Evolutionary conservation across 2,888 invertebrate genomes (phyloP).

Genomic region (Parascotia fuliginaria): DNA sequence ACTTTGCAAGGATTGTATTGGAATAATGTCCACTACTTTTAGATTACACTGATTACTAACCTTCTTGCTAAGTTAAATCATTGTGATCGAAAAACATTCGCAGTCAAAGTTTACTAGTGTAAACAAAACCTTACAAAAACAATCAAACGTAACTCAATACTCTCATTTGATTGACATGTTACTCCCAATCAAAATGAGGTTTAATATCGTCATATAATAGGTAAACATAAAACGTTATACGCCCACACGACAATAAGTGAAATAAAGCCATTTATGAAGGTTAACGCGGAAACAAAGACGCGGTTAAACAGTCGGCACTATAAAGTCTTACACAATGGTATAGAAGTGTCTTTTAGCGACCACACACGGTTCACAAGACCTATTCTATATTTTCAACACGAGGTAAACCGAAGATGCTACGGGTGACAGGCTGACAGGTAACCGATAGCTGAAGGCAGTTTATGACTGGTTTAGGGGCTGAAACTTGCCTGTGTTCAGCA

Average conservation of each 20-base stretch:
- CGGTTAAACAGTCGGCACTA: background rate
- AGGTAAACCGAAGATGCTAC: too few species aligned
- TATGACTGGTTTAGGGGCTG: too few species aligned
- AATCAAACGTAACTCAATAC: background rate
- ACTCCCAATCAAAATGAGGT: constrained; percentile 5
- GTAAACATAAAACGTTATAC: constrained; percentile 7
- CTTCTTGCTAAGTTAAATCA: too few species aligned
- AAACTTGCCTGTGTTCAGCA: too few species aligned
- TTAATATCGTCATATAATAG: constrained; percentile 6
- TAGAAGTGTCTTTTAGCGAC: constrained; percentile 6
- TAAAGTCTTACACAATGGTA: constrained; percentile 4
- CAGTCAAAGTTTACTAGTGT: too few species aligned
- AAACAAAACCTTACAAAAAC: background rate
- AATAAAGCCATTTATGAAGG: constrained; percentile 25
- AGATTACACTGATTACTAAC: too few species aligned
- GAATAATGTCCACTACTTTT: too few species aligned
- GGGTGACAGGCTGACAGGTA: too few species aligned
- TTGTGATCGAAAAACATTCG: too few species aligned
- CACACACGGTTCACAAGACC: constrained; percentile 1
- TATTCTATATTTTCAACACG: too few species aligned
- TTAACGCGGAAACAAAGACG: constrained; percentile 32
- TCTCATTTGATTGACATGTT: background rate
- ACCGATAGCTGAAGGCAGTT: too few species aligned
- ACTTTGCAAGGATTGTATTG: too few species aligned
- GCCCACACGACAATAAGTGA: constrained; percentile 17